These are phyloP conservation scores for Trachops cirrhosus DNA, from an alignment of 2,797 vertebrate genomes.

Conservation along the genomic window DNA sequence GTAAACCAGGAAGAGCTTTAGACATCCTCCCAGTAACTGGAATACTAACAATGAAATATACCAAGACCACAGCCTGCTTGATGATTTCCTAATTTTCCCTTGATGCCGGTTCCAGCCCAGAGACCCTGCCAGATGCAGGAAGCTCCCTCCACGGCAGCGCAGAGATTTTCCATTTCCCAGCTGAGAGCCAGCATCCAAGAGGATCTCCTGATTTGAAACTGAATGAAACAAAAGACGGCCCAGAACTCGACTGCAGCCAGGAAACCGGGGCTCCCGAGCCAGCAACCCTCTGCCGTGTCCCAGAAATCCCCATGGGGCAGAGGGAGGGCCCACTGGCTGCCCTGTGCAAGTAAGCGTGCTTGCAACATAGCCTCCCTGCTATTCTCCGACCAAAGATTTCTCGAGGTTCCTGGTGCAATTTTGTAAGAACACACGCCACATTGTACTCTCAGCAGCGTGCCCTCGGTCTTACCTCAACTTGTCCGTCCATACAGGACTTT, in stretches of 20 bases:
- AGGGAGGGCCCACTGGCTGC: not conserved
- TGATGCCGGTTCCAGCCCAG: slow-evolving; percentile 45
- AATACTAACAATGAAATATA: slow-evolving; percentile 52
- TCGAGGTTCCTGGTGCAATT: not conserved
- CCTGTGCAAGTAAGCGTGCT: not conserved
- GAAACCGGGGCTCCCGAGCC: slow-evolving; percentile 51
- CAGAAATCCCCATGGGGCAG: slow-evolving; percentile 24
- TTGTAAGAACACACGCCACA: not conserved
- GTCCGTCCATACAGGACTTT: not conserved
- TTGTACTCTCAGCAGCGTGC: not conserved
- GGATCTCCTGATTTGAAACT: slow-evolving; percentile 66
- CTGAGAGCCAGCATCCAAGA: slow-evolving; percentile 10
- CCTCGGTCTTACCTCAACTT: not conserved
- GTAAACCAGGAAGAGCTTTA: slow-evolving; percentile 42
- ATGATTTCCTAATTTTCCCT: slow-evolving; percentile 61
- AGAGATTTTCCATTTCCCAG: slow-evolving; percentile 76
- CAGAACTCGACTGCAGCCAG: slow-evolving; percentile 56
- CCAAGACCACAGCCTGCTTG: slow-evolving; percentile 8
- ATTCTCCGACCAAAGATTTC: not conserved
- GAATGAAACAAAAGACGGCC: slow-evolving; percentile 72
- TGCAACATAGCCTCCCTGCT: not conserved
- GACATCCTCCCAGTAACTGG: slow-evolving; percentile 56
- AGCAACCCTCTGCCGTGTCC: slow-evolving; percentile 50
- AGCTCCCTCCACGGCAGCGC: slow-evolving; percentile 57
- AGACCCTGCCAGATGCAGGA: slow-evolving; percentile 63